Base-by-base conservation (phyloP, 23 tunicate species). In the Halocynthia roretzi region DNA sequence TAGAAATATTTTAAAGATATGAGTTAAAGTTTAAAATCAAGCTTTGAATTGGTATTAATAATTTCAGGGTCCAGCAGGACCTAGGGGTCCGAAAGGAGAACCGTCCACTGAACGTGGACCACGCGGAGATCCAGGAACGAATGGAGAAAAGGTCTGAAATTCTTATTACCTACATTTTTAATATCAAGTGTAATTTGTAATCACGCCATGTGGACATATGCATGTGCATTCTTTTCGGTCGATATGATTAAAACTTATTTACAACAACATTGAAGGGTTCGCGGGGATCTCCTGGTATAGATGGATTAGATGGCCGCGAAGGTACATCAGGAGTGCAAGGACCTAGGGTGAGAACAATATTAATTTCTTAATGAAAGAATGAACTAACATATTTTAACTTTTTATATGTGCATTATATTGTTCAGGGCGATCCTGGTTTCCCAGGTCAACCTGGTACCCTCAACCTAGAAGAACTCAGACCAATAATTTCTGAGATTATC, bases 41-140 rank as follows among this genome's bases (percentile, higher is more conserved):
- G 44, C 44, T 31, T 31, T 31, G 44, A 31, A 31, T 31, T 31
- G 44, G 1, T 31, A 31, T 0, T 31, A 31, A 31, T 31, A 31
- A 31, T 31, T 31, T 31, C 44, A 31, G 44, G 44, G 44, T 4
- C 44, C 44, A 22, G 53, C 63, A 5, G 96, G 88, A 15, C 50
- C 10, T 10, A 75, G 71, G 65, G 88, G 96, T n/a, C 80, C 75
- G 63, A 82, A 92, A 70, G 98, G 98, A 20, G 91, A 85, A 61
- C 89, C 87, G 56, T 92, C 44, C 44, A 31, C 44, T 31, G 44
- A 0, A 31, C 44, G 44, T 15, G 98, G 98, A 40, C 80, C 84
- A 31, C 70, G 75, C 53, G 97, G 97, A 20, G 51, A 77, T 20
- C 75, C 81, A 0, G 97, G 97, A 6, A 14, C 52, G 20, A 72